Evolutionary conservation across 2,797 vertebrate species (phyloP).

Genomic region (Neosilurus hyrtlii): DNA sequence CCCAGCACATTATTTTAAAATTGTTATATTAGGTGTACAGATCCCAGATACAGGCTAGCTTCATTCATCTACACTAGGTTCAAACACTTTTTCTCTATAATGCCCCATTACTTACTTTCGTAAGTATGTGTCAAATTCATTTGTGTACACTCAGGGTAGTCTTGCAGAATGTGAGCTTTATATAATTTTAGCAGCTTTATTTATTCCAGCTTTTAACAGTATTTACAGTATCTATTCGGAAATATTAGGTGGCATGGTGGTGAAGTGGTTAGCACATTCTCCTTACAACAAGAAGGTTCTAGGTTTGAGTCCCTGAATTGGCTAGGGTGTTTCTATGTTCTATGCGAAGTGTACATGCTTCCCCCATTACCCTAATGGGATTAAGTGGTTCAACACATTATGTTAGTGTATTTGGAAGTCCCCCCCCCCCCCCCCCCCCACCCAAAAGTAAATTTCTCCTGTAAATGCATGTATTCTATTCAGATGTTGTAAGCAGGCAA

Average conservation of each 20-base stretch:
- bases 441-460: background rate
- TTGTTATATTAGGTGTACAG: constrained; percentile 41
- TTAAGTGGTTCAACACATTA: too few species aligned
- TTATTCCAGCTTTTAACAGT: background rate
- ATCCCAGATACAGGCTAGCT: constrained; percentile 31
- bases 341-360: too few species aligned
- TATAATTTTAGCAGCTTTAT: too few species aligned
- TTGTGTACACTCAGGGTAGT: background rate
- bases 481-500: background rate
- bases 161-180: background rate
- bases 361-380: too few species aligned
- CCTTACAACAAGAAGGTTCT: too few species aligned
- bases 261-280: too few species aligned
- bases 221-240: background rate
- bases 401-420: too few species aligned
- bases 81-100: background rate
- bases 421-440: too few species aligned
- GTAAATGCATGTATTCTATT: background rate
- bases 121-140: background rate
- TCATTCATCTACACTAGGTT: background rate
- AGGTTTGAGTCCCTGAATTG: too few species aligned
- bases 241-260: too few species aligned
- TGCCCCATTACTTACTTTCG: background rate
- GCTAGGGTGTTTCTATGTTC: too few species aligned
- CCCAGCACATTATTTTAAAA: constrained; percentile 25